Base-by-base conservation (phyloP, 2,113 vertebrate genomes). In the Chrysochloris asiatica region DNA sequence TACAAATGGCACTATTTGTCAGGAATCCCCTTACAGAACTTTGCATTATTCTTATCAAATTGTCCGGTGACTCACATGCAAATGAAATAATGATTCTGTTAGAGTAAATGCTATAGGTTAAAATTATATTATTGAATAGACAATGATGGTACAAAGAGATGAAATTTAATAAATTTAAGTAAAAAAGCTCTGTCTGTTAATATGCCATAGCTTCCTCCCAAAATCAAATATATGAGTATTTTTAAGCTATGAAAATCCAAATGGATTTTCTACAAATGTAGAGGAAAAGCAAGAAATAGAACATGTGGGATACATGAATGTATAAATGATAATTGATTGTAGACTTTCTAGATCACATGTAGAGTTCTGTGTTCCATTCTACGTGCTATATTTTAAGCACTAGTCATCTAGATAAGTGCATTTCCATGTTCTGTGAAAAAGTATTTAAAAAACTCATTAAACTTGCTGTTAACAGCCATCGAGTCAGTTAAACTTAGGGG, bases 201-300 rank as follows among this genome's bases (percentile, higher is more conserved):
- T 86, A 78, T 61, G 16, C 19, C 13, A 56, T 54, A 5, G 26
- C 3, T 65, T 52, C 2, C 9, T 2, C 19, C 36, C 43, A 21
- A 56, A 73, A 71, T 85, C 19, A 69, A 83, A 72, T 43, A 82
- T 78, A n/a, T n/a, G n/a, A n/a, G n/a, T n/a, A 89, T 90, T 65
- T 56, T 88, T 85, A 85, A 63, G 6, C 6, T 47, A 4, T 47
- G 63, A n/a, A n/a, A n/a, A n/a, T n/a, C n/a, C n/a, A n/a, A n/a
- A n/a, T n/a, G n/a, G n/a, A n/a, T n/a, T n/a, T 50, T 79, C 56
- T 48, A 28, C 17, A 89, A 65, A 61, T 82, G 14, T 71, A 52
- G 14, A 79, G 13, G 75, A 73, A 79, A 83, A 76, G 41, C 26
- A 72, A 78, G 36, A 28, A 14, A 33, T 78, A 50, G 24, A 10